Evolutionary conservation across 2,113 vertebrate species (phyloP).

Genomic region (Balaeniceps rex): DNA sequence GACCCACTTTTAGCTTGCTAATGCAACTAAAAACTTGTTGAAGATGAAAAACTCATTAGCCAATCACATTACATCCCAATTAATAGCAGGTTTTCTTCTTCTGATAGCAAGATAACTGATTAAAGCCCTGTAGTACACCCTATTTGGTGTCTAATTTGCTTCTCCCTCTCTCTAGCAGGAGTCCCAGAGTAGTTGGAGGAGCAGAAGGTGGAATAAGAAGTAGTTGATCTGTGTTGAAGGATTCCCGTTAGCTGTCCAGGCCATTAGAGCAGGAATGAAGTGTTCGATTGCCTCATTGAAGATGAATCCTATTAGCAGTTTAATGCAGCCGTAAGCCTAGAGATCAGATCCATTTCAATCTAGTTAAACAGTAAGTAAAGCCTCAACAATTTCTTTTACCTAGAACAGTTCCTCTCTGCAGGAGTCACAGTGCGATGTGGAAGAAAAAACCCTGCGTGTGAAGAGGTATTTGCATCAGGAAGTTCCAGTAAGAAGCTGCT

Average conservation of each 20-base stretch:
- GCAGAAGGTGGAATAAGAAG: neutral
- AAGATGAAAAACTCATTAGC: neutral
- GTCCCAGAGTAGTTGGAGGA: neutral
- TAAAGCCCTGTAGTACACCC: neutral
- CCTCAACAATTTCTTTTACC: constrained; percentile 32
- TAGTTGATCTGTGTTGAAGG: neutral
- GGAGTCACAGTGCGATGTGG: constrained; percentile 55
- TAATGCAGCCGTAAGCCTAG: constrained; percentile 17
- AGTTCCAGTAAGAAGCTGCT: constrained; percentile 34
- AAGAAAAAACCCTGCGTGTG: constrained; percentile 43
- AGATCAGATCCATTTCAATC: constrained; percentile 34
- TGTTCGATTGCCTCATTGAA: neutral
- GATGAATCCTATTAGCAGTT: constrained; percentile 31
- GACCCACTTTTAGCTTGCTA: neutral
- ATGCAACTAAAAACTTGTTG: neutral
- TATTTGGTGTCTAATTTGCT: neutral
- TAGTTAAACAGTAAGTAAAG: constrained; percentile 39
- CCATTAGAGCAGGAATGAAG: neutral
- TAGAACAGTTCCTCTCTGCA: constrained; percentile 55
- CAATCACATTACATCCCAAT: neutral
- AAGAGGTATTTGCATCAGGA: constrained; percentile 66
- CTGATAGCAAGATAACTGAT: neutral
- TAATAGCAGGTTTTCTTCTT: neutral
- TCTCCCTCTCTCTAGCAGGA: neutral
- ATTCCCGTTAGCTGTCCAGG: neutral